phyloP scores from a whole-genome alignment of 2,797 vertebrate genomes.

The Leucoraja ocellata region DNA sequence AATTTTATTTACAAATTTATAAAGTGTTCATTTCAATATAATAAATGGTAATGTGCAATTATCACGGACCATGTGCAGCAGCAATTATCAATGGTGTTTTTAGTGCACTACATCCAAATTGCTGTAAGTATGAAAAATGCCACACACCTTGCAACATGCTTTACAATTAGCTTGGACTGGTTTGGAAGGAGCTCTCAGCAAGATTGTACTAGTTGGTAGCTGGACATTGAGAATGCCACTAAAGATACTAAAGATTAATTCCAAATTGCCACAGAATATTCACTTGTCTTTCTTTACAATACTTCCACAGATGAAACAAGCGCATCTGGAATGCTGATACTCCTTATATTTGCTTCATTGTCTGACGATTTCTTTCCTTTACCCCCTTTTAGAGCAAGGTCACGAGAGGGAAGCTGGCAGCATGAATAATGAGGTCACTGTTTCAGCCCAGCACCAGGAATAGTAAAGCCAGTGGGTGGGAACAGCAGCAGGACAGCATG shows the following conservation, averaged over 20 bases:
- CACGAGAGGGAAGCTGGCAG: neutral
- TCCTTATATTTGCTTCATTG: neutral
- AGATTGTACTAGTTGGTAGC: neutral
- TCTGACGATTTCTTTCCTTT: neutral
- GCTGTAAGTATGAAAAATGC: neutral
- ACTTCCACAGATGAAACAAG: neutral
- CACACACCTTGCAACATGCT: neutral
- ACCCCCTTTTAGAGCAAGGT: neutral
- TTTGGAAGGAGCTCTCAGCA: neutral
- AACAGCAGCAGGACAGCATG: neutral
- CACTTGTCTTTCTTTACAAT: neutral
- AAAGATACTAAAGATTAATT: neutral
- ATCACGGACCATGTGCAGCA: neutral
- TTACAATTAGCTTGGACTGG: neutral
- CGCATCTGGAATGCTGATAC: neutral
- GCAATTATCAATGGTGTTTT: neutral
- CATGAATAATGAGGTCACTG: neutral
- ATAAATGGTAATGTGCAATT: neutral
- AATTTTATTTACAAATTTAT: neutral
- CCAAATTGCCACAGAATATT: neutral
- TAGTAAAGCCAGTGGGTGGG: slow-evolving; percentile 5
- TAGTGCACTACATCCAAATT: neutral
- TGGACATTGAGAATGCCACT: neutral
- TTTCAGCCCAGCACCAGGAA: neutral
- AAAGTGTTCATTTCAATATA: neutral